Evolutionary conservation across 1,140 invertebrate species (phyloP), one percentile per base, ranked within the genome.

Genomic region (Cydia amplana): DNA sequence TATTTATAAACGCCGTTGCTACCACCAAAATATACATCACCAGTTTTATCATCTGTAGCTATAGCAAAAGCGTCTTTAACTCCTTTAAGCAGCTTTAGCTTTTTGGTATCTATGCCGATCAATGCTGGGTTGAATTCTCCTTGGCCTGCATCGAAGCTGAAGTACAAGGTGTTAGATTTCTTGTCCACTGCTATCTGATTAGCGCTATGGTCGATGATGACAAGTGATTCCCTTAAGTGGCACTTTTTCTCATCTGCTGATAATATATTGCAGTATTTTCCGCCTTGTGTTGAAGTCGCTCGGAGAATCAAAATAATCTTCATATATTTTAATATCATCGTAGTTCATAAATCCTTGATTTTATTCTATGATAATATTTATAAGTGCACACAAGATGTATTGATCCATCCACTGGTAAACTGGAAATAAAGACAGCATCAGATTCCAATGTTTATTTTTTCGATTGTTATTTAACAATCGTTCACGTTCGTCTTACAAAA

Each of bases 1-100:
- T 89, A 91, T 80, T 78, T 91, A 73, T 91, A 91, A 72, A 91
- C 86, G 1, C 90, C 90, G 36, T 89, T 80, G 73, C 85, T 91
- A 3, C 90, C 90, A 10, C 90, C 90, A 60, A 91, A 91, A 74
- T 89, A 91, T 18, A 91, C 84, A 73, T 87, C 84, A 6, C 78
- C 73, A 1, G 55, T 85, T 1, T 23, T 23, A 12, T 79, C 64
- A 77, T 90, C 85, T 40, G 73, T 82, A 55, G 90, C 82, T 73
- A 91, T 82, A 12, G 88, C 89, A 80, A 91, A 91, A 70, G 90
- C 88, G 43, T 91, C 88, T 76, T 86, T 90, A 16, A 90, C 79
- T 6, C 90, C 90, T 81, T 88, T 87, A 1, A 91, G 78, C 20
- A 90, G 82, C 6, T 80, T 90, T 1, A 91, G 72, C 73, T 82